phyloP scores from a whole-genome alignment of 2,113 vertebrate genomes.

The Todiramphus chloris region DNA sequence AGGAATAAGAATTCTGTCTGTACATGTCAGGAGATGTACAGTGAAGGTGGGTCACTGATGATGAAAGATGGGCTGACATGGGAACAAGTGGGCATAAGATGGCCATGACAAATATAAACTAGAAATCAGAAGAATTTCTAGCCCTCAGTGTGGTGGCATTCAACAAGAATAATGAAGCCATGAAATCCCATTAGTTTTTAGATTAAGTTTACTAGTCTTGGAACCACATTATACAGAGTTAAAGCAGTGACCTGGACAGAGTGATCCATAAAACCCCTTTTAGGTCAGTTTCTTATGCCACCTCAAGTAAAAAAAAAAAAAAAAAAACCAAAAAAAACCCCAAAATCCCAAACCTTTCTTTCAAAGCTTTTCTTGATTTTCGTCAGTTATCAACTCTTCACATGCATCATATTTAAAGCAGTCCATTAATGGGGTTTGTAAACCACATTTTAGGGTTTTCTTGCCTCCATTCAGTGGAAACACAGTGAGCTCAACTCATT shows the following conservation, averaged over 20 bases:
- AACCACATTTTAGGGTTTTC: background rate
- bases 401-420: background rate
- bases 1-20: background rate
- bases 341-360: background rate
- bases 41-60: background rate
- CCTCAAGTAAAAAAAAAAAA: background rate
- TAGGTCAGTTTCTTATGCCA: background rate
- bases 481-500: background rate
- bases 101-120: background rate
- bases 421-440: background rate
- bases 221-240: background rate
- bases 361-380: background rate
- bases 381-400: background rate
- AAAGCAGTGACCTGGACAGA: background rate
- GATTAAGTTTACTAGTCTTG: background rate
- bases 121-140: background rate
- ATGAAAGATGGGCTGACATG: background rate
- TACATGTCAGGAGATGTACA: background rate
- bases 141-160: background rate
- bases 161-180: background rate
- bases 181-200: background rate
- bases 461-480: background rate
- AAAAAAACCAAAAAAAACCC: too few relatives aligned
- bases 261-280: background rate
- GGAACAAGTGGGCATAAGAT: background rate